Evolutionary conservation across 1,140 invertebrate species (phyloP), one percentile per base, ranked within the genome.

Genomic region (Muscidifurax raptorellus): DNA sequence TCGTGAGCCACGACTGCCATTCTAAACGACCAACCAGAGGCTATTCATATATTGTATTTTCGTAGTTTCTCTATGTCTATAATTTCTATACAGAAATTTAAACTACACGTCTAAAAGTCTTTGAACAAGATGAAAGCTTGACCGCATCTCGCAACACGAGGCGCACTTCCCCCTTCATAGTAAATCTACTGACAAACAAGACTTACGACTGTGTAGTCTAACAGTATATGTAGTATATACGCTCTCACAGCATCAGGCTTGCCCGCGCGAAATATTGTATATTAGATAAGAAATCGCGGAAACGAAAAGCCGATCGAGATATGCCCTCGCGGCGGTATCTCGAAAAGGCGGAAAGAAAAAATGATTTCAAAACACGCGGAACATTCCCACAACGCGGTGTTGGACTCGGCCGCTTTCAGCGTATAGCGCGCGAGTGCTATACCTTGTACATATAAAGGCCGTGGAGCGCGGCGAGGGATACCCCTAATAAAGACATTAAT

Each of bases 401-500:
- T 25, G n/a, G 3, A 2, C n/a, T 2, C 13, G 18, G 52, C 52
- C 22, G 71, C 83, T 85, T 85, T 85, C 71, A 85, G 28, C 83
- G 79, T n/a, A n/a, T n/a, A 47, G 47, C 44, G 30, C n/a, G n/a
- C n/a, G n/a, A n/a, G n/a, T n/a, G n/a, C n/a, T n/a, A 40, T 40
- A 40, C 36, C n/a, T n/a, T n/a, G 71, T 30, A n/a, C 83, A 27
- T 27, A 52, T 6, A 40, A 77, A 80, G 77, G 25, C 52, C 71
- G 18, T 18, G 78, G 74, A 69, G 32, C 9, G 74, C 36, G 32
- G 32, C 66, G 77, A 67, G 77, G 83, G 83, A 80, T 81, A 85
- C 6, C n/a, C 67, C 59, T 93, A 92, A 93, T 93, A 92, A 92
- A 93, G 91, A 89, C 92, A 92, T 93, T 90, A 92, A 92, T 92